These are phyloP conservation scores for Hypomecis atomaria DNA, from an alignment of 2,888 invertebrate genomes.

Conservation along the genomic window DNA sequence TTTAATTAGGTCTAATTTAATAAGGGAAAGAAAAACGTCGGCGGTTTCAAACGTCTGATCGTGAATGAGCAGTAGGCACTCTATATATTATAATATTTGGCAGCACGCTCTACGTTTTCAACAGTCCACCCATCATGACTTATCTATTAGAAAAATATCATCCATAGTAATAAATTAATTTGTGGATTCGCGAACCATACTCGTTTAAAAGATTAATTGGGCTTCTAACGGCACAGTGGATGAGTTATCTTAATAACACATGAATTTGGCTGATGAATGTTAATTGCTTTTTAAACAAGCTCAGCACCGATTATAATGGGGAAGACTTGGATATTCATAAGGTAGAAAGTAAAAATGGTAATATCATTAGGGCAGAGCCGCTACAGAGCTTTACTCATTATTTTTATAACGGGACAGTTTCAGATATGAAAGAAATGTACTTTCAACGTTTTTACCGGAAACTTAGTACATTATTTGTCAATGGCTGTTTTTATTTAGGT, in stretches of 20 bases:
- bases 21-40: too few species aligned
- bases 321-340: conserved; percentile 71
- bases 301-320: conserved; percentile 59
- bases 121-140: too few species aligned
- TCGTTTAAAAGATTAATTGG: conserved; percentile 37
- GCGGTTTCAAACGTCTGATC: too few species aligned
- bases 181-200: conserved; percentile 16
- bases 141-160: background rate
- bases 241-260: conserved; percentile 39
- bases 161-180: conserved; percentile 11
- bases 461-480: conserved; percentile 10
- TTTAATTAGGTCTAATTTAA: background rate
- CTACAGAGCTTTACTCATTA: conserved; percentile 36
- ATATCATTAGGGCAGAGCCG: conserved; percentile 62
- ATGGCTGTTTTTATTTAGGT: background rate
- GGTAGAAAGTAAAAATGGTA: conserved; percentile 68
- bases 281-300: conserved; percentile 67
- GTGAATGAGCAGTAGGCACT: background rate
- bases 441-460: conserved; percentile 23
- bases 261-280: conserved; percentile 59
- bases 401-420: conserved; percentile 50
- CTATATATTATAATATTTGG: background rate
- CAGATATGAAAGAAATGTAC: conserved; percentile 33
- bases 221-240: conserved; percentile 38
- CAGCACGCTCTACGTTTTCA: background rate